Evolutionary conservation across 2,888 invertebrate species (phyloP), one percentile per base, ranked within the genome.

Genomic region (Sesia apiformis): DNA sequence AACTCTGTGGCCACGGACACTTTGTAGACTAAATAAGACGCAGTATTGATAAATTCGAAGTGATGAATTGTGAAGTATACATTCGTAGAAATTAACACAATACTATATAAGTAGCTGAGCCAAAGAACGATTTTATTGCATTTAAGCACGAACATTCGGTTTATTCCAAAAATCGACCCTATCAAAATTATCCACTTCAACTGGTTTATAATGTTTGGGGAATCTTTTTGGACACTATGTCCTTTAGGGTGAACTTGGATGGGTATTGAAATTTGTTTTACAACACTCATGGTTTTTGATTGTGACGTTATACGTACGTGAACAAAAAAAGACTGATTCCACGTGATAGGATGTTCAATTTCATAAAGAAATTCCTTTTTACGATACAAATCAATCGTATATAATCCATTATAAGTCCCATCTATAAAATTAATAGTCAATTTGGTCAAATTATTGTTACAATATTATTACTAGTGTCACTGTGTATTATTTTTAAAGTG

Each of bases 131-230:
- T n/a, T 52, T 59, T 69, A 4, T 63, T 66, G 2, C 55, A 62
- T 38, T 66, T 63, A 0, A 78, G 53, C 4, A 81, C 59, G 58
- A 71, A 74, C 0, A 70, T 42, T 40, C 81, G 67, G 54, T 75
- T 74, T 3, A 78, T 61, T 3, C 74, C 81, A 4, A 78, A 43
- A 0, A 72, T 3, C 3, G 67, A 56, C 56, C 69, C 69, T 0
- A 63, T 4, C 38, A 55, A 55, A 43, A 78, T 63, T 39, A 72
- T 56, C 42, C 58, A 61, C 56, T 63, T 73, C 4, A 74, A n/a
- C 23, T 46, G 46, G 23, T 46, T 3, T 8, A 46, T 46, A 8
- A 46, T 46, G 46, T 46, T 46, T 8, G 46, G 23, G 23, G 8
- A 8, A 0, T 46, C 4, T 46, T 46, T 46, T 5, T 7, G 23